phyloP scores from a whole-genome alignment of 2,888 invertebrate species.

The Leptinotarsa peninsularis region DNA sequence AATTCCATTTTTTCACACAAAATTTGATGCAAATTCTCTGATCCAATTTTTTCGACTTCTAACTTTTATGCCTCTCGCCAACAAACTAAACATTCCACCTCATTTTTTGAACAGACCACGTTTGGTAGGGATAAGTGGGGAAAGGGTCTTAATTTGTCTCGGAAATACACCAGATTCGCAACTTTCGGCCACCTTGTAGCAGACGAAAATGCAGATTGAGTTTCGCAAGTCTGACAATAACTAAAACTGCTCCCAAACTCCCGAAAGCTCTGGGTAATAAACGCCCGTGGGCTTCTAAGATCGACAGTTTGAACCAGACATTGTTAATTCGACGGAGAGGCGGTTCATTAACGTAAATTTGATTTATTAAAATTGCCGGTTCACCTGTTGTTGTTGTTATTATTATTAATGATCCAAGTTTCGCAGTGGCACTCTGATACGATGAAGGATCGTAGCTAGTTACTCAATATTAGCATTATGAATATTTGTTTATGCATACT shows the following conservation, averaged over 20 bases:
- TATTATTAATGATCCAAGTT: slow-evolving; percentile 57
- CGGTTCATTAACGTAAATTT: slow-evolving; percentile 58
- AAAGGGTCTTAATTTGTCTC: too few species aligned
- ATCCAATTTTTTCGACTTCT: too few species aligned
- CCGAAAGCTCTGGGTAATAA: not conserved
- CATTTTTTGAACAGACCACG: too few species aligned
- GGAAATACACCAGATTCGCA: too few species aligned
- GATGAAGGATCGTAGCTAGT: slow-evolving; percentile 32
- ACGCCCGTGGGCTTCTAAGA: slow-evolving; percentile 1
- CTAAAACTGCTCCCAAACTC: not conserved
- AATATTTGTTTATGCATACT: slow-evolving; percentile 23
- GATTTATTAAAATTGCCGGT: slow-evolving; percentile 57
- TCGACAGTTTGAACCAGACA: slow-evolving; percentile 22
- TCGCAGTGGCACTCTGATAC: slow-evolving; percentile 47
- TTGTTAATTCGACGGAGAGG: slow-evolving; percentile 42
- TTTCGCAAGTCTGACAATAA: not conserved
- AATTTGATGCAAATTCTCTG: too few species aligned
- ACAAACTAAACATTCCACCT: too few species aligned
- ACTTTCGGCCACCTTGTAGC: too few species aligned
- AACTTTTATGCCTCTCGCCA: too few species aligned
- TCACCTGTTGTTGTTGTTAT: slow-evolving; percentile 54
- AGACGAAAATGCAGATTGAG: too few species aligned
- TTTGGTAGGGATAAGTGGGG: too few species aligned
- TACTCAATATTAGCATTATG: slow-evolving; percentile 34
- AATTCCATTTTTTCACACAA: too few species aligned